phyloP scores from a whole-genome alignment of 2,797 vertebrate genomes.

The Acipenser oxyrinchus region DNA sequence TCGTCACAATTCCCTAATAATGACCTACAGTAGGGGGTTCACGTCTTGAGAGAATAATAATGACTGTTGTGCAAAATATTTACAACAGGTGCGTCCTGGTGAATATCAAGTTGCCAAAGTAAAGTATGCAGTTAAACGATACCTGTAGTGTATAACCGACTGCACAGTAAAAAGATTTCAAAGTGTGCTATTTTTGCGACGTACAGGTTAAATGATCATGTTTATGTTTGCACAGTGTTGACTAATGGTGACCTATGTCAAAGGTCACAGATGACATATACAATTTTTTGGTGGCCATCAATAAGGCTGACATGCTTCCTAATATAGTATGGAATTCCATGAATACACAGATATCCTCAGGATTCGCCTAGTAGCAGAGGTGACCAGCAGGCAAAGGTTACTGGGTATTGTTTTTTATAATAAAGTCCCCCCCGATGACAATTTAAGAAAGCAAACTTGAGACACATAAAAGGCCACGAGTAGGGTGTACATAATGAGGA shows the following conservation, averaged over 20 bases:
- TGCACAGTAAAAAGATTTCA: too few species aligned
- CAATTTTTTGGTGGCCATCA: conserved; percentile 62
- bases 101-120: too few species aligned
- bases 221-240: too few species aligned
- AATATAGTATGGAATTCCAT: conserved; percentile 60
- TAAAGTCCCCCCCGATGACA: conserved; percentile 47
- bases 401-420: conserved; percentile 44
- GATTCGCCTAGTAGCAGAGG: conserved; percentile 45
- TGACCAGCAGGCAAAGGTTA: conserved; percentile 64
- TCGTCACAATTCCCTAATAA: too few species aligned
- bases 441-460: conserved; percentile 72
- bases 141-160: too few species aligned
- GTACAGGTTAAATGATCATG: too few species aligned
- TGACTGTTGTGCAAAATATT: too few species aligned
- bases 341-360: conserved; percentile 18
- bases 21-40: too few species aligned
- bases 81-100: too few species aligned
- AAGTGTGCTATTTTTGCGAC: too few species aligned
- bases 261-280: conserved; percentile 64
- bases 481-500: conserved; percentile 63
- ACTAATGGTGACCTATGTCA: conserved; percentile 34
- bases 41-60: too few species aligned
- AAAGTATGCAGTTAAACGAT: too few species aligned
- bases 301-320: conserved; percentile 61
- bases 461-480: conserved; percentile 65